phyloP scores from a whole-genome alignment of 1,140 invertebrate species.

The Augochlora pura region DNA sequence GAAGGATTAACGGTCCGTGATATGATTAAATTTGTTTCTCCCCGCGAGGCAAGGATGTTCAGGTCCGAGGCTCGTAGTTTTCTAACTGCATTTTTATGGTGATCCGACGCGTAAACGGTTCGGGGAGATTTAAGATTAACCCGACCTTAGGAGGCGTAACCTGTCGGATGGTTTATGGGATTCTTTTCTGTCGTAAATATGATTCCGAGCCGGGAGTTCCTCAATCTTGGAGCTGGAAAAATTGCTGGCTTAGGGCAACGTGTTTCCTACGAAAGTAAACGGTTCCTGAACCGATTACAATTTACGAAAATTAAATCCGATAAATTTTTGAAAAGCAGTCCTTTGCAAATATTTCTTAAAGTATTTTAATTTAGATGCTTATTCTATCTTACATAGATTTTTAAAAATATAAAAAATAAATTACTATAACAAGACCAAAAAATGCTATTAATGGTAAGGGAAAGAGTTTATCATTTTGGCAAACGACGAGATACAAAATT shows the following conservation, averaged over 20 bases:
- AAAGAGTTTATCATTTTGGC: too few species aligned
- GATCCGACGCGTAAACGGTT: constrained; percentile 20
- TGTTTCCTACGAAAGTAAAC: too few species aligned
- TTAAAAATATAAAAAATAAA: too few species aligned
- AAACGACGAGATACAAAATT: too few species aligned
- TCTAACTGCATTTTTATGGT: constrained; percentile 28
- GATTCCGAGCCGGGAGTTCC: background rate
- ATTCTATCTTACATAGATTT: too few species aligned
- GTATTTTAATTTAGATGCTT: too few species aligned
- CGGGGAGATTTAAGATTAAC: constrained; percentile 21
- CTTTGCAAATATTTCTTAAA: too few species aligned
- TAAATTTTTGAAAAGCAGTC: too few species aligned
- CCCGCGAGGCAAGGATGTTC: background rate
- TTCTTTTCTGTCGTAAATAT: constrained; percentile 12
- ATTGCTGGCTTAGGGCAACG: background rate
- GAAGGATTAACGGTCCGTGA: background rate
- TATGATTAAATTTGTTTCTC: constrained; percentile 20
- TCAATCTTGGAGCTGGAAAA: background rate
- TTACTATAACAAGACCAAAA: too few species aligned
- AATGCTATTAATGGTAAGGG: too few species aligned
- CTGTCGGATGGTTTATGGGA: constrained; percentile 17
- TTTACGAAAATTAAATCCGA: too few species aligned
- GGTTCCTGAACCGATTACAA: too few species aligned
- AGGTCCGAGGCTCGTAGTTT: background rate
- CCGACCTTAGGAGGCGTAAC: background rate